Evolutionary conservation across 2,113 vertebrate species (phyloP).

Genomic region (Pholis gunnellus): DNA sequence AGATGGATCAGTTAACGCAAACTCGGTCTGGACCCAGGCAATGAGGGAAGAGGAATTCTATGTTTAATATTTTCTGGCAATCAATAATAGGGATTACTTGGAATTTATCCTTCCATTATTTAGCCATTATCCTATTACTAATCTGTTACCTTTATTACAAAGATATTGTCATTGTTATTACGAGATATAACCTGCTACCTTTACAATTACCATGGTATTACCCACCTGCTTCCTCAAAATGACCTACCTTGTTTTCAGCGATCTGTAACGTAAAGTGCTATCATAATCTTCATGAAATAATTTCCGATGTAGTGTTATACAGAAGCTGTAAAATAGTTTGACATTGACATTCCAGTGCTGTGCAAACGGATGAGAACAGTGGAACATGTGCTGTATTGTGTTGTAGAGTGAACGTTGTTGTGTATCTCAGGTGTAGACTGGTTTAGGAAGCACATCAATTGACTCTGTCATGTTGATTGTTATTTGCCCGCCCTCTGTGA

Average conservation of each 20-base stretch:
- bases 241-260: background rate
- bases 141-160: no score
- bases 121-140: no score
- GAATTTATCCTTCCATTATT: background rate
- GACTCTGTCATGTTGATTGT: slow-evolving; percentile 40
- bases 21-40: no score
- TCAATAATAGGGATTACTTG: background rate
- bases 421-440: slow-evolving; percentile 38
- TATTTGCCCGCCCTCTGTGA: slow-evolving; percentile 43
- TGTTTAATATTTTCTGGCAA: background rate
- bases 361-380: background rate
- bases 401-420: background rate
- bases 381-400: background rate
- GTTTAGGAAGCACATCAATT: slow-evolving; percentile 32
- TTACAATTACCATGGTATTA: background rate
- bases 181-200: background rate
- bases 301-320: background rate
- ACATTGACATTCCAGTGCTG: background rate
- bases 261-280: background rate
- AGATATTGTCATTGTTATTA: background rate
- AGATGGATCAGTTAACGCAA: no score
- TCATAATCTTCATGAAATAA: background rate
- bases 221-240: background rate
- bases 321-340: background rate
- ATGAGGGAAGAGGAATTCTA: background rate